phyloP scores from a whole-genome alignment of 2,113 vertebrate species.

The Columbina picui region DNA sequence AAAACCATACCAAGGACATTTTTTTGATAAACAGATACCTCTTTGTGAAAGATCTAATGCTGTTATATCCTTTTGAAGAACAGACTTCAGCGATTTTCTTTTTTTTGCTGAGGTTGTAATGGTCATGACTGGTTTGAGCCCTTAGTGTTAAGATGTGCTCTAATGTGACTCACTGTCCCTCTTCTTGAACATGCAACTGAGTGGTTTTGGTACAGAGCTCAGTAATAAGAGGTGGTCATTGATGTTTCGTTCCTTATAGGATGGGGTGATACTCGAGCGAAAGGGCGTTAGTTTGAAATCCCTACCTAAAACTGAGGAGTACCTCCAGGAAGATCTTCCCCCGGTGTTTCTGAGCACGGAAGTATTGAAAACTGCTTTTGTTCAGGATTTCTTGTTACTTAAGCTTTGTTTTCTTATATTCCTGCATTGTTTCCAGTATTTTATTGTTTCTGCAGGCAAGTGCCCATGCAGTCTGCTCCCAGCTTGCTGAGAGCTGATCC shows the following conservation, averaged over 20 bases:
- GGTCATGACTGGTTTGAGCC: background rate
- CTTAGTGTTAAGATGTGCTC: background rate
- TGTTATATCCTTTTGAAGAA: background rate
- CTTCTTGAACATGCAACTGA: background rate
- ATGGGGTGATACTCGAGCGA: accelerated
- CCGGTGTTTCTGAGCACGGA: background rate
- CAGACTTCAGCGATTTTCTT: background rate
- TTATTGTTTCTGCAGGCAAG: background rate
- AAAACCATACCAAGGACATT: background rate
- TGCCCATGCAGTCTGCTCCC: background rate
- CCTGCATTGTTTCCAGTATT: background rate
- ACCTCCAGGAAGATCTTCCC: background rate
- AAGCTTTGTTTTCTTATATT: background rate
- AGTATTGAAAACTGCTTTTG: background rate
- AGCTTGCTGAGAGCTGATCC: background rate
- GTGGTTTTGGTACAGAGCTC: background rate
- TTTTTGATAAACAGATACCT: background rate
- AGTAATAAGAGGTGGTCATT: accelerated
- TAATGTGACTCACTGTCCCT: background rate
- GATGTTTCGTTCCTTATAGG: background rate
- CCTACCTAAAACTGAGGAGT: background rate
- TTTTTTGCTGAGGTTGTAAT: background rate
- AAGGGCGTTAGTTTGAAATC: background rate
- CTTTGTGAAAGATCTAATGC: background rate
- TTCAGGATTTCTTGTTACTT: background rate